Evolutionary conservation across 1,140 invertebrate genomes (phyloP).

Genomic region (Brachionus asplanchnoidis): DNA sequence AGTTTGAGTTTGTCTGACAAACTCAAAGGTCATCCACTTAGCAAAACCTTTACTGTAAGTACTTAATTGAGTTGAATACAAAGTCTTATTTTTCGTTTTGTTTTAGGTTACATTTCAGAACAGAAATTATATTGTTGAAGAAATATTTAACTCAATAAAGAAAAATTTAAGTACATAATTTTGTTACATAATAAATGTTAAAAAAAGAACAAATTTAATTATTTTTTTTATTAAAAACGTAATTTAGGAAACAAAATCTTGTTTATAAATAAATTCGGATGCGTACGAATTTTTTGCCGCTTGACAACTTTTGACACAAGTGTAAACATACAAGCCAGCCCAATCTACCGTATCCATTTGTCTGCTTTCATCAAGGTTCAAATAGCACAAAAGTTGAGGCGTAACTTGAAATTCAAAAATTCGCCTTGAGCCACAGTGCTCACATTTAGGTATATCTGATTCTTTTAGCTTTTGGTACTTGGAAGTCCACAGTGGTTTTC

Average conservation of each 20-base stretch:
- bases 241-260: constrained; percentile 64
- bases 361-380: constrained; percentile 64
- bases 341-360: constrained; percentile 74
- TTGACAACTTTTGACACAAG: constrained; percentile 72
- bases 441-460: constrained; percentile 68
- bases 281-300: constrained; percentile 64
- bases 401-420: constrained; percentile 90
- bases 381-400: constrained; percentile 76
- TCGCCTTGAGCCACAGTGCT: constrained; percentile 67
- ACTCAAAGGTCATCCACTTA: neutral
- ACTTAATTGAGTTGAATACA: neutral
- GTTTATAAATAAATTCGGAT: constrained; percentile 78
- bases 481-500: constrained; percentile 74
- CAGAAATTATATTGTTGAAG: neutral
- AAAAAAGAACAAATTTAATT: neutral
- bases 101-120: constrained; percentile 15
- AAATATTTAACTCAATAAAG: neutral
- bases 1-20: constrained; percentile 25
- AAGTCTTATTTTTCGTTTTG: neutral
- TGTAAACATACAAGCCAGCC: constrained; percentile 79
- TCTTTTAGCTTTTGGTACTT: constrained; percentile 53
- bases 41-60: constrained; percentile 9
- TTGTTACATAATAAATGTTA: neutral
- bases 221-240: constrained; percentile 25
- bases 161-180: neutral